Evolutionary conservation across 2,888 invertebrate species (phyloP).

Genomic region (Malachius bipustulatus): DNA sequence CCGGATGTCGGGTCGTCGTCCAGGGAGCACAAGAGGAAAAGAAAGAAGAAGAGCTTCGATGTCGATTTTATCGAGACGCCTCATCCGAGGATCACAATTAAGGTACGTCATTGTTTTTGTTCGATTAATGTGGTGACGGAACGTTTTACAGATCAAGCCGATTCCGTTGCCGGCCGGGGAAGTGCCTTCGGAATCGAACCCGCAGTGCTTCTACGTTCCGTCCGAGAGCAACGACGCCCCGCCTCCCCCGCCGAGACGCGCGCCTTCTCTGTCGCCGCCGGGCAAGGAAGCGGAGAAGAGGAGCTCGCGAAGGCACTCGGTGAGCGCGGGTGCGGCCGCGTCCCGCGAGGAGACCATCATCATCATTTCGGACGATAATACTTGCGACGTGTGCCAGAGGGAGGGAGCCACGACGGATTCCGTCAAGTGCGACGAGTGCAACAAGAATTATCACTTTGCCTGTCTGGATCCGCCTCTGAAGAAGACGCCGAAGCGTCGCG

Average conservation of each 20-base stretch:
- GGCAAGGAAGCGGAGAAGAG: constrained; percentile 6
- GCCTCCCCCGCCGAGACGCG: constrained; percentile 25
- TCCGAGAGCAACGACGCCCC: constrained; percentile 49
- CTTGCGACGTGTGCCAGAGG: constrained; percentile 56
- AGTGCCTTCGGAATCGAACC: constrained; percentile 47
- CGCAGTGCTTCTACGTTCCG: constrained; percentile 68
- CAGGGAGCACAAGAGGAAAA: constrained; percentile 67
- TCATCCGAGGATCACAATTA: constrained; percentile 70
- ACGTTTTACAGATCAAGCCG: constrained; percentile 51
- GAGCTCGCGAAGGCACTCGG: constrained; percentile 5
- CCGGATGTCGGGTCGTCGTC: constrained; percentile 55
- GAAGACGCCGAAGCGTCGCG: constrained; percentile 85
- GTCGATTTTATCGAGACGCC: constrained; percentile 43
- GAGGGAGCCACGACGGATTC: constrained; percentile 51
- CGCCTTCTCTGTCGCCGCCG: constrained; percentile 16
- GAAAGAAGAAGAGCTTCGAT: constrained; percentile 68
- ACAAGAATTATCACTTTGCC: constrained; percentile 80
- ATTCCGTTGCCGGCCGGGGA: constrained; percentile 69
- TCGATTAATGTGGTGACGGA: not conserved
- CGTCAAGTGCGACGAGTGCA: constrained; percentile 84
- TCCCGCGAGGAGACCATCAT: constrained; percentile 21
- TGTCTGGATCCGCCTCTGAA: constrained; percentile 90
- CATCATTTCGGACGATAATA: constrained; percentile 33
- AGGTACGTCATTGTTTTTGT: constrained; percentile 40
- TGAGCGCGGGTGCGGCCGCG: constrained; percentile 6